These are phyloP conservation scores for Sebastes minor DNA, from an alignment of 2,797 vertebrate species.

Conservation along the genomic window DNA sequence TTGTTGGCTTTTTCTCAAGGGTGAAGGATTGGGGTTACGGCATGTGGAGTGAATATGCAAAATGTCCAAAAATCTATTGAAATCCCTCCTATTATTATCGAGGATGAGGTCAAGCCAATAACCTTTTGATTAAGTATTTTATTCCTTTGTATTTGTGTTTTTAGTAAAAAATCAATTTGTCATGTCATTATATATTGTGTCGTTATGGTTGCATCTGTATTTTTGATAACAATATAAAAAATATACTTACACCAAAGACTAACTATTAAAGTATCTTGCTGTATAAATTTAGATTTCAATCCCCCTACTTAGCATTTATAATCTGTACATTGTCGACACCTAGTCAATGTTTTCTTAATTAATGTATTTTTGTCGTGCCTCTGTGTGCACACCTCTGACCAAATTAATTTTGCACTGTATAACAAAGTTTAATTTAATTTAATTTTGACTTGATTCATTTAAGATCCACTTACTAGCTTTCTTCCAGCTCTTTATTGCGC, in stretches of 20 bases:
- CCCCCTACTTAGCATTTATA: not conserved
- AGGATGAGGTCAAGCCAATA: not conserved
- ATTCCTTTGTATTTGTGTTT: not conserved
- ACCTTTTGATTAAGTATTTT: not conserved
- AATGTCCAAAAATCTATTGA: not conserved
- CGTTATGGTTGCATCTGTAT: not conserved
- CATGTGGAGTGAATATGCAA: not conserved
- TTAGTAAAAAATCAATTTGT: too few species aligned
- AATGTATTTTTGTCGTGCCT: not conserved
- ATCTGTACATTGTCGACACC: not conserved
- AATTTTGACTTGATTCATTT: not conserved
- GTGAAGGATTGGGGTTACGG: slow-evolving; percentile 4
- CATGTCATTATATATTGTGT: not conserved
- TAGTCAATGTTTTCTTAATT: not conserved
- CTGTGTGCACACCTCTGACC: not conserved
- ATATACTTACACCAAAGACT: not conserved
- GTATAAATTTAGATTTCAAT: not conserved
- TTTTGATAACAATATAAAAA: not conserved
- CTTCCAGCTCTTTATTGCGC: not conserved
- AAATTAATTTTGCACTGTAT: not conserved
- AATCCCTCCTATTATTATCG: not conserved
- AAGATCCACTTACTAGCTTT: not conserved
- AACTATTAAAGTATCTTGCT: not conserved
- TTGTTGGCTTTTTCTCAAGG: not conserved
- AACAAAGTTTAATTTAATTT: not conserved